Conservation (phyloP, 1,140 invertebrate species). For the Hypothenemus hampei region DNA sequence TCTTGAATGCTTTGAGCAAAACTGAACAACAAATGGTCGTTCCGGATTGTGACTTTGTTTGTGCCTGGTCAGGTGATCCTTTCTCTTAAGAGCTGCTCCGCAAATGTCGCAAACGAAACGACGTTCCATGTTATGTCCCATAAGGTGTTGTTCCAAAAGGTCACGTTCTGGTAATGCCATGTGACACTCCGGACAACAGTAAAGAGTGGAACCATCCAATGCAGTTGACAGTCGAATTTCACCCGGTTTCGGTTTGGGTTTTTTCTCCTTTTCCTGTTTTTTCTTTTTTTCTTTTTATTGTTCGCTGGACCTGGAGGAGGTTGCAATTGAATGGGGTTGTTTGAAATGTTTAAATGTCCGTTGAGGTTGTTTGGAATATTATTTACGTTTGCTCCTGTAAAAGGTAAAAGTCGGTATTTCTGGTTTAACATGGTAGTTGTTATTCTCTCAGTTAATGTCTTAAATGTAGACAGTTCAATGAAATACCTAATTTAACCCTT, state of each 20-base stretch:
- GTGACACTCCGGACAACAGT: conserved; percentile 81
- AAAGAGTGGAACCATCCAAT: conserved; percentile 74
- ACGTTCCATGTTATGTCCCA: conserved; percentile 74
- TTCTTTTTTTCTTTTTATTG: conserved; percentile 76
- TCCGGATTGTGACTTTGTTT: conserved; percentile 79
- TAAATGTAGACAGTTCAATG: too few relatives aligned
- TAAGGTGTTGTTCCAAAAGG: conserved; percentile 71
- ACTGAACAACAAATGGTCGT: conserved; percentile 76
- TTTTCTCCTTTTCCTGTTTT: conserved; percentile 77
- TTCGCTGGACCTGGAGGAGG: too few relatives aligned
- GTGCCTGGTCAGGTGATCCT: conserved; percentile 75
- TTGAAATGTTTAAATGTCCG: conserved; percentile 32
- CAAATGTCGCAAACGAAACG: conserved; percentile 82
- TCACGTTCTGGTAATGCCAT: conserved; percentile 80
- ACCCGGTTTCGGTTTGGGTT: conserved; percentile 72
- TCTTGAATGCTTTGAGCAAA: conserved; percentile 78
- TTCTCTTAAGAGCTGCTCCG: conserved; percentile 75
- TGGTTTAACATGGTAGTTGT: too few relatives aligned
- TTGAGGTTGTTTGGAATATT: conserved; percentile 24
- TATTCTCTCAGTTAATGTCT: too few relatives aligned
- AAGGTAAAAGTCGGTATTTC: too few relatives aligned
- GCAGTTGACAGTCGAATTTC: conserved; percentile 77
- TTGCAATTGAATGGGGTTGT: conserved; percentile 33
- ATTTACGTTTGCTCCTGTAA: too few relatives aligned
- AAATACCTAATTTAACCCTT: too few relatives aligned